These are phyloP conservation scores for Caloenas nicobarica DNA, from an alignment of 2,113 vertebrate species.

Conservation along the genomic window DNA sequence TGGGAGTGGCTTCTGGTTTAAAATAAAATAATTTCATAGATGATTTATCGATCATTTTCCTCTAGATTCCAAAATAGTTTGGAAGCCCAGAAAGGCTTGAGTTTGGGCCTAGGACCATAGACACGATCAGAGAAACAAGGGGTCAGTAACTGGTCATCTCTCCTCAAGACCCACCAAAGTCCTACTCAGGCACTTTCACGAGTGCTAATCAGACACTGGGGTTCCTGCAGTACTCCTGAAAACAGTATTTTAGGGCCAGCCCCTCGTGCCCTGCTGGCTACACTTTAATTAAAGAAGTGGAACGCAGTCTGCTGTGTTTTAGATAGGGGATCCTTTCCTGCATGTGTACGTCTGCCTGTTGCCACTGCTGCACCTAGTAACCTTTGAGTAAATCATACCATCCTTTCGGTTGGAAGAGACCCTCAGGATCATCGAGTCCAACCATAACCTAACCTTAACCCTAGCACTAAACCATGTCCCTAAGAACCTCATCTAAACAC, in stretches of 20 bases:
- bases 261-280: not conserved
- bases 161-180: not conserved
- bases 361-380: not conserved
- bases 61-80: not conserved
- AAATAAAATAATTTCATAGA: not conserved
- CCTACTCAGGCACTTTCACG: not conserved
- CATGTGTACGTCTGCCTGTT: not conserved
- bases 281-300: not conserved
- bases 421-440: too few species aligned
- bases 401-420: too few species aligned
- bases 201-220: fast-evolving
- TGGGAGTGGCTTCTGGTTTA: not conserved
- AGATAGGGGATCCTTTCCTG: not conserved
- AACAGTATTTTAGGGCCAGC: not conserved
- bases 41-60: not conserved
- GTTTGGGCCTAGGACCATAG: not conserved
- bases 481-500: too few species aligned
- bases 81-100: not conserved
- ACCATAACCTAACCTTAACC: too few species aligned
- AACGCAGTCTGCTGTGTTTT: not conserved
- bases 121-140: not conserved
- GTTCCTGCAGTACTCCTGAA: not conserved
- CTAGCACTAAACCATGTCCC: too few species aligned
- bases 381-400: not conserved
- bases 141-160: not conserved